Percentiles rank a stretch among this genome's conserved stretches.
These are phyloP conservation scores for Eremophila alpestris DNA, from an alignment of 2,797 vertebrate genomes.

Conservation along the genomic window DNA sequence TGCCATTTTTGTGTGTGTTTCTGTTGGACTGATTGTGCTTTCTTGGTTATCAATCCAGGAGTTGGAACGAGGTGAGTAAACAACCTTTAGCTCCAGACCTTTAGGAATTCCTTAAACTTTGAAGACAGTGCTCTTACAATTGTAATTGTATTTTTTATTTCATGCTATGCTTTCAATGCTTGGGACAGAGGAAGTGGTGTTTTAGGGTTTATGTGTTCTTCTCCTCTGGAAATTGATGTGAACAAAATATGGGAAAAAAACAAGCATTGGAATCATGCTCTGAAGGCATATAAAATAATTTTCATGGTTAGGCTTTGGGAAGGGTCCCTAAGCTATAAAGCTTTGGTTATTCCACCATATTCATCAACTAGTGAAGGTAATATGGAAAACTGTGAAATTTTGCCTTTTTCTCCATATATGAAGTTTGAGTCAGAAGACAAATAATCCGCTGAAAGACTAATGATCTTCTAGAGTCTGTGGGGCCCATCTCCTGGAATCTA, in stretches of 20 bases:
- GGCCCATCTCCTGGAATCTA: background rate
- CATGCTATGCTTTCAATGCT: background rate
- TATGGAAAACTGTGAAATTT: background rate
- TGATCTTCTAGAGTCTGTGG: background rate
- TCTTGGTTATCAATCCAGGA: constrained; percentile 62
- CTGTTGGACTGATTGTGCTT: constrained; percentile 62
- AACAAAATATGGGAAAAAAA: background rate
- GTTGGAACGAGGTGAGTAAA: constrained; percentile 60
- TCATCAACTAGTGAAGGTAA: background rate
- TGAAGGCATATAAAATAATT: background rate
- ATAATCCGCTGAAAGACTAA: background rate
- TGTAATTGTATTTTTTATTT: background rate
- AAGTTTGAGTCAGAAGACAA: background rate
- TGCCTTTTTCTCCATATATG: background rate
- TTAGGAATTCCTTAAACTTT: background rate
- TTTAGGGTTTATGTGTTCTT: background rate
- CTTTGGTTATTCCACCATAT: background rate
- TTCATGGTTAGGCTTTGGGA: background rate
- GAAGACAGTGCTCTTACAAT: background rate
- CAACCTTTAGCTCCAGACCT: background rate
- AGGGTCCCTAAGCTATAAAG: background rate
- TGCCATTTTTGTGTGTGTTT: constrained; percentile 27
- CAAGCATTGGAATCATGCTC: background rate
- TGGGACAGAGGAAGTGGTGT: accelerated
- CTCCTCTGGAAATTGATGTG: background rate